Conservation (phyloP, 2,113 vertebrate species). For the Tachysurus vachellii region DNA sequence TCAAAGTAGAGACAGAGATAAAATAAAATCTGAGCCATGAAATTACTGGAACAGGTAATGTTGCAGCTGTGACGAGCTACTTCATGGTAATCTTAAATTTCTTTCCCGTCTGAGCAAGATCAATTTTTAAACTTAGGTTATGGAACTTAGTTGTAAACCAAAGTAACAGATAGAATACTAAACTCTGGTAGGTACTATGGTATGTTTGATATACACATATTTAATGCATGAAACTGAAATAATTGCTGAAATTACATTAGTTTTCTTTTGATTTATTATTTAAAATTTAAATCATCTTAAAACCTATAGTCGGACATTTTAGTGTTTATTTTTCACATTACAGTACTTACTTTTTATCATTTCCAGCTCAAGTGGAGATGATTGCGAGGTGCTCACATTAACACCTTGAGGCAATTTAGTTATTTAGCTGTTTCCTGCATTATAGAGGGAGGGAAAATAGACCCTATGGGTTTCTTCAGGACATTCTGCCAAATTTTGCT, state of each 20-base stretch:
- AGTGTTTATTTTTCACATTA: constrained; percentile 24
- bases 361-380: background rate
- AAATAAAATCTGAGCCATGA: background rate
- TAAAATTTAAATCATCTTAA: background rate
- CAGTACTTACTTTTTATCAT: constrained; percentile 14
- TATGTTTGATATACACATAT: constrained; percentile 1
- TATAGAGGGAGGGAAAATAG: background rate
- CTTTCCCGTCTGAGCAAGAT: background rate
- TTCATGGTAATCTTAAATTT: background rate
- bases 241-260: background rate
- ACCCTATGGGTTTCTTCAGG: background rate
- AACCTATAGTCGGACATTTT: background rate
- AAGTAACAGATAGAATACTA: background rate
- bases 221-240: background rate
- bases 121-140: background rate
- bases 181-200: background rate
- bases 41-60: background rate
- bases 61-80: background rate
- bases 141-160: background rate
- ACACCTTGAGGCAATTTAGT: constrained; percentile 45
- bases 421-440: constrained; percentile 36
- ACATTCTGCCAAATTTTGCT: background rate
- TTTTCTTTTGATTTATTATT: background rate
- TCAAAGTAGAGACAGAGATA: background rate
- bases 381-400: constrained; percentile 28